Conservation (phyloP, 2,888 invertebrate genomes). For the Cerastis leucographa region DNA sequence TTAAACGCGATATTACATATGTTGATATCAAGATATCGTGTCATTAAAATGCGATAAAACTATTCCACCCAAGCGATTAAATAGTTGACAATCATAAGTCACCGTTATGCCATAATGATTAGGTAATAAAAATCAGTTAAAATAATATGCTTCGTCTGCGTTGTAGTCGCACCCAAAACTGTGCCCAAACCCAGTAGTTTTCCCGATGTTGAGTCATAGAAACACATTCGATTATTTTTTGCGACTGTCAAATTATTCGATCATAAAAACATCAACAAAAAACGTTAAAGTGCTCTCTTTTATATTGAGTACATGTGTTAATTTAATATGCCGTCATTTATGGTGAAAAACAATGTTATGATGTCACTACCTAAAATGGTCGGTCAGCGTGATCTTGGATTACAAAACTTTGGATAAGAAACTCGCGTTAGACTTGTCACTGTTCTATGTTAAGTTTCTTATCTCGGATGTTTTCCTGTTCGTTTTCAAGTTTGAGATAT, state of each 20-base stretch:
- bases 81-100: conserved; percentile 34
- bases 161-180: conserved; percentile 52
- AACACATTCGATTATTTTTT: conserved; percentile 70
- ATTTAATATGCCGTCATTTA: conserved; percentile 82
- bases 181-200: conserved; percentile 60
- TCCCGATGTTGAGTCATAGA: conserved; percentile 69
- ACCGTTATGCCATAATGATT: conserved; percentile 48
- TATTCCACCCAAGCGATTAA: conserved; percentile 12
- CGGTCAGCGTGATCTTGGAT: conserved; percentile 63
- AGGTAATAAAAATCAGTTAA: conserved; percentile 57
- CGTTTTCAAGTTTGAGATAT: conserved; percentile 51
- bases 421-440: neutral
- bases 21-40: conserved; percentile 12
- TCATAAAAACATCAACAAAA: conserved; percentile 71
- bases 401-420: conserved; percentile 63
- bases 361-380: conserved; percentile 80
- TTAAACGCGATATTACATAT: conserved; percentile 1
- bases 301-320: conserved; percentile 81
- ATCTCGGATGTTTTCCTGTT: conserved; percentile 48
- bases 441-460: conserved; percentile 34
- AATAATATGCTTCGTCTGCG: conserved; percentile 52
- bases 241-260: conserved; percentile 65
- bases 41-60: conserved; percentile 30
- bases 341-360: conserved; percentile 80
- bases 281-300: conserved; percentile 79